Conservation (phyloP, 2,113 vertebrate species). For the Tautogolabrus adspersus region DNA sequence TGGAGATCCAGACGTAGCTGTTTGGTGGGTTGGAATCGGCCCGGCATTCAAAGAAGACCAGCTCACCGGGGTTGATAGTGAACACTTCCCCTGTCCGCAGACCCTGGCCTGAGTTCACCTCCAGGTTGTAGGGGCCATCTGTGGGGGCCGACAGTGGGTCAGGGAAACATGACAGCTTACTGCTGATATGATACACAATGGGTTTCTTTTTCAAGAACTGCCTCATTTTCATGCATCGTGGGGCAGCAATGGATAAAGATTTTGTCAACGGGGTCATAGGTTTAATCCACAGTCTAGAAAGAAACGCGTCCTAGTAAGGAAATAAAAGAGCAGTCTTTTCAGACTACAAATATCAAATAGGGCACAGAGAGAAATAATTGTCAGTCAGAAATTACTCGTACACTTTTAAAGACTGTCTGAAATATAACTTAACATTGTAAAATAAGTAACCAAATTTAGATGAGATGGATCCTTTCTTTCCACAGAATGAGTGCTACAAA, state of each 20-base stretch:
- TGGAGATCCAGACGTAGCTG: slow-evolving; percentile 91
- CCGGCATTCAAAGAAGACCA: slow-evolving; percentile 90
- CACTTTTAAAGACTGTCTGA: background rate
- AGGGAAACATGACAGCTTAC: slow-evolving; percentile 25
- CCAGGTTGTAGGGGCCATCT: slow-evolving; percentile 97
- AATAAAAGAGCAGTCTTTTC: background rate
- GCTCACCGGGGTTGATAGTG: slow-evolving; percentile 90
- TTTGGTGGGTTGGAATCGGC: slow-evolving; percentile 97
- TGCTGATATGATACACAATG: slow-evolving; percentile 2
- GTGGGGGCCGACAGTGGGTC: slow-evolving; percentile 10
- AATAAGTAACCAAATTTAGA: background rate
- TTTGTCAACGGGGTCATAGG: background rate
- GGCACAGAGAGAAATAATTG: background rate
- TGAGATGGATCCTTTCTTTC: no score
- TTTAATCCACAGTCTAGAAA: background rate
- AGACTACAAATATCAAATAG: background rate
- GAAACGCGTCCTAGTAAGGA: no score
- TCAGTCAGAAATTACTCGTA: background rate
- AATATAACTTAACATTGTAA: background rate
- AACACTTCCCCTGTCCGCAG: slow-evolving; percentile 90
- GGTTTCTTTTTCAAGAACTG: background rate
- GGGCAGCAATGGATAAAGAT: background rate
- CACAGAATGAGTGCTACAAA: slow-evolving; percentile 9
- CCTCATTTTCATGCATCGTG: slow-evolving; percentile 12
- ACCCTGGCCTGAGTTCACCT: slow-evolving; percentile 91